phyloP scores from a whole-genome alignment of 2,113 vertebrate species.

The Phalacrocorax pelagicus region DNA sequence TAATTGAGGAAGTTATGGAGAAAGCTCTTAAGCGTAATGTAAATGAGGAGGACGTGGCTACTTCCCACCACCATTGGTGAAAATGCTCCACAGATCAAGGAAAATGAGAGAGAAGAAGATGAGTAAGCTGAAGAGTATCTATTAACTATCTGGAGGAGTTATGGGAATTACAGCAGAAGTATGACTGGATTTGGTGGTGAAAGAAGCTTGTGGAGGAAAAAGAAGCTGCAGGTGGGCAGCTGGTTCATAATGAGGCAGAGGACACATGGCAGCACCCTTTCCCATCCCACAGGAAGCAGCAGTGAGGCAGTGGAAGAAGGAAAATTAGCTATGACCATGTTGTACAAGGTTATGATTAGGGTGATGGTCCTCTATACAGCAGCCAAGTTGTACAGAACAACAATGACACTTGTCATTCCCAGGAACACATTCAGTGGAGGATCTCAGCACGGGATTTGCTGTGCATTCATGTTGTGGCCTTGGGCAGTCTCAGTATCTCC shows the following conservation, averaged over 20 bases:
- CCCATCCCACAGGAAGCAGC: background rate
- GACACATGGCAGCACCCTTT: background rate
- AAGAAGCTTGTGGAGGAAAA: background rate
- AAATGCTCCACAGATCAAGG: background rate
- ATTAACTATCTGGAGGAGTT: background rate
- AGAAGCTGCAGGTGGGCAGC: background rate
- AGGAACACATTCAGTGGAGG: background rate
- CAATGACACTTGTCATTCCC: background rate
- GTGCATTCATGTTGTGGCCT: background rate
- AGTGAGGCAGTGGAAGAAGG: background rate
- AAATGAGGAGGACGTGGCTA: background rate
- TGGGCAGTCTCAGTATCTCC: background rate
- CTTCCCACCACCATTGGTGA: background rate
- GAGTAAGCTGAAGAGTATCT: background rate
- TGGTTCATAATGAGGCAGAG: background rate
- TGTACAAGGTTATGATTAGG: background rate
- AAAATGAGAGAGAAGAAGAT: background rate
- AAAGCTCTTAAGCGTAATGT: background rate
- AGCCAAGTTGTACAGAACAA: background rate
- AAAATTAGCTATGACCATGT: background rate
- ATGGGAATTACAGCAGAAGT: background rate
- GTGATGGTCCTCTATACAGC: no score
- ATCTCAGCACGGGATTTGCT: background rate
- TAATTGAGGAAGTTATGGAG: background rate
- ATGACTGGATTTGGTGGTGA: background rate